phyloP scores from a whole-genome alignment of 2,888 invertebrate genomes.

The Bombylius discolor region DNA sequence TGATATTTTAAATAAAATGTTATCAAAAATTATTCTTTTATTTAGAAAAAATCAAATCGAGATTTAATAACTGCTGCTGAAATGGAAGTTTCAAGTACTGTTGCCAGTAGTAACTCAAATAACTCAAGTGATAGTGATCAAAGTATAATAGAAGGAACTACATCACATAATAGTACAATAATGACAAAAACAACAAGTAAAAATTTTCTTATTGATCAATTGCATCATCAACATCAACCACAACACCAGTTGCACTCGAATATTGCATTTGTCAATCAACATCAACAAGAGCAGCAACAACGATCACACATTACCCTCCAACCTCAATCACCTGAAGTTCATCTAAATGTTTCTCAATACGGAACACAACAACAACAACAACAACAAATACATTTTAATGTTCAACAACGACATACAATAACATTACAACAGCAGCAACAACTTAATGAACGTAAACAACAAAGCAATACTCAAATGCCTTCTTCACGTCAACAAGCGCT shows the following conservation, averaged over 20 bases:
- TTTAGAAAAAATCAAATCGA: constrained; percentile 35
- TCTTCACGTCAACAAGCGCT: not conserved
- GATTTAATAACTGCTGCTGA: constrained; percentile 47
- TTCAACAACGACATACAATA: not conserved
- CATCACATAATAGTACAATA: constrained; percentile 1
- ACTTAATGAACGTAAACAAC: constrained; percentile 3
- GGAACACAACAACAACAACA: constrained; percentile 13
- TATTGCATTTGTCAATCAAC: constrained; percentile 16
- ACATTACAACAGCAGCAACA: constrained; percentile 7
- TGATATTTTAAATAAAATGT: too few relatives aligned
- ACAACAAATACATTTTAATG: constrained; percentile 10
- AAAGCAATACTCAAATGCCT: constrained; percentile 10
- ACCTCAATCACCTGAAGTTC: constrained; percentile 3
- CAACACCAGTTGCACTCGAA: constrained; percentile 17
- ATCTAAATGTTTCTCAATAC: constrained; percentile 4
- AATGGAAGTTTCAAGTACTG: constrained; percentile 46
- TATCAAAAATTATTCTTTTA: not conserved
- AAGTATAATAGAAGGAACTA: constrained; percentile 5
- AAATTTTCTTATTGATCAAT: constrained; percentile 24
- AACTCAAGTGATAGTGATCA: constrained; percentile 9
- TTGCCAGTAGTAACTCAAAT: constrained; percentile 20
- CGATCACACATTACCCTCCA: constrained; percentile 9
- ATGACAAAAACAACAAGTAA: constrained; percentile 26
- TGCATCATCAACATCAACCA: constrained; percentile 9
- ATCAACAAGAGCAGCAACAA: constrained; percentile 20